Conservation (phyloP, 2,113 vertebrate species). For the Drymodes brunneopygia region DNA sequence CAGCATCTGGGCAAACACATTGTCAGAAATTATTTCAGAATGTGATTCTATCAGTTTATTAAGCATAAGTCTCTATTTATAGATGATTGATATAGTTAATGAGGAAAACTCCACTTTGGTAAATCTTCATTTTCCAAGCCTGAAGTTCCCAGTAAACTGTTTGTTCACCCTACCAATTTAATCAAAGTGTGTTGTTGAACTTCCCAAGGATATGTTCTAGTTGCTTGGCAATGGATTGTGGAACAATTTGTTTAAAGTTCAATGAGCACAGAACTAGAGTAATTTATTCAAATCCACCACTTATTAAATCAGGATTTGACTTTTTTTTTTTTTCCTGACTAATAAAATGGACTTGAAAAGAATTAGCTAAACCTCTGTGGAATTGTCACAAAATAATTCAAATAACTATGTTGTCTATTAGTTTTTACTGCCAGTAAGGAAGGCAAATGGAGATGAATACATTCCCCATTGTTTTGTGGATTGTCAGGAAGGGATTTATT, state of each 20-base stretch:
- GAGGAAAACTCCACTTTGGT: background rate
- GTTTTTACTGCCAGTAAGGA: slow-evolving; percentile 11
- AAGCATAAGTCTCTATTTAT: slow-evolving; percentile 1
- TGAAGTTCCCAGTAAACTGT: slow-evolving; percentile 33
- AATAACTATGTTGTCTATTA: slow-evolving; percentile 35
- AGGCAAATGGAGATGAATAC: slow-evolving; percentile 12
- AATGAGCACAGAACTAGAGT: slow-evolving; percentile 50
- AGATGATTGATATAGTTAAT: slow-evolving; percentile 14
- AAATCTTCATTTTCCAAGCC: slow-evolving; percentile 3
- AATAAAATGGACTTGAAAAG: slow-evolving; percentile 66
- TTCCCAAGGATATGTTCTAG: slow-evolving; percentile 43
- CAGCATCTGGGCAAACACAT: background rate
- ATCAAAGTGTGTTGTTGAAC: slow-evolving; percentile 18
- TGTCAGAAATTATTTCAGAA: background rate
- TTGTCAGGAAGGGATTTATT: slow-evolving; percentile 44
- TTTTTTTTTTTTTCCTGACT: slow-evolving; percentile 16
- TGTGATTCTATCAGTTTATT: background rate
- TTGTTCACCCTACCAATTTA: slow-evolving; percentile 36
- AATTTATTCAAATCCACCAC: slow-evolving; percentile 72
- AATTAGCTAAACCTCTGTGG: slow-evolving; percentile 59
- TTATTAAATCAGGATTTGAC: slow-evolving; percentile 68
- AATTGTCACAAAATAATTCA: slow-evolving; percentile 61
- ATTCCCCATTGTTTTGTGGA: slow-evolving; percentile 26
- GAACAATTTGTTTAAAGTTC: slow-evolving; percentile 68
- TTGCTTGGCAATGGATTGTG: slow-evolving; percentile 56